Percentiles rank a stretch among this genome's conserved stretches.
Conservation (phyloP, 2,888 invertebrate genomes). For the Polymixis lichenea region DNA sequence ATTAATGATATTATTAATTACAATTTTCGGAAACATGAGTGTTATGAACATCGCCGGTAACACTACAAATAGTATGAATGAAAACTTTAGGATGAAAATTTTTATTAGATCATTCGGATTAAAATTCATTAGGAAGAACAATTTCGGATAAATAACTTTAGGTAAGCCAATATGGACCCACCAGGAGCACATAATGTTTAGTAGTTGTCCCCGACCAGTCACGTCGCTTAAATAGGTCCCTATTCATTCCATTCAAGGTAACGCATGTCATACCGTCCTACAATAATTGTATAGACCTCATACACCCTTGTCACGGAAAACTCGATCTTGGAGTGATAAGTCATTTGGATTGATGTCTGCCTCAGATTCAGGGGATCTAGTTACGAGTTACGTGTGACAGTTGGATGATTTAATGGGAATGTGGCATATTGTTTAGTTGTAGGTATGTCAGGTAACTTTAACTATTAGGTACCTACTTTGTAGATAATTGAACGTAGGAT, state of each 20-base stretch:
- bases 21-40: no score
- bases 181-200: constrained; percentile 20
- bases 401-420: constrained; percentile 31
- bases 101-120: no score
- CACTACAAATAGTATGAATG: no score
- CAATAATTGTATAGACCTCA: constrained; percentile 55
- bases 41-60: no score
- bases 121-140: no score
- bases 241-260: constrained; percentile 53
- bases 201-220: constrained; percentile 24
- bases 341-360: constrained; percentile 69
- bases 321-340: constrained; percentile 73
- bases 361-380: constrained; percentile 64
- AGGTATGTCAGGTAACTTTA: background rate
- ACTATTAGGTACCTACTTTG: background rate
- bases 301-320: constrained; percentile 77
- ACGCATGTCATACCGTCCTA: constrained; percentile 41
- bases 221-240: constrained; percentile 35
- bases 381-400: constrained; percentile 59
- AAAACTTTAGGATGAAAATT: no score
- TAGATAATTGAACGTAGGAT: background rate
- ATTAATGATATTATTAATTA: no score
- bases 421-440: constrained; percentile 1
- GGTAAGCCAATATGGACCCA: no score
- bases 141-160: no score